phyloP scores from a whole-genome alignment of 1,140 invertebrate genomes.

The Brachionus sp. region DNA sequence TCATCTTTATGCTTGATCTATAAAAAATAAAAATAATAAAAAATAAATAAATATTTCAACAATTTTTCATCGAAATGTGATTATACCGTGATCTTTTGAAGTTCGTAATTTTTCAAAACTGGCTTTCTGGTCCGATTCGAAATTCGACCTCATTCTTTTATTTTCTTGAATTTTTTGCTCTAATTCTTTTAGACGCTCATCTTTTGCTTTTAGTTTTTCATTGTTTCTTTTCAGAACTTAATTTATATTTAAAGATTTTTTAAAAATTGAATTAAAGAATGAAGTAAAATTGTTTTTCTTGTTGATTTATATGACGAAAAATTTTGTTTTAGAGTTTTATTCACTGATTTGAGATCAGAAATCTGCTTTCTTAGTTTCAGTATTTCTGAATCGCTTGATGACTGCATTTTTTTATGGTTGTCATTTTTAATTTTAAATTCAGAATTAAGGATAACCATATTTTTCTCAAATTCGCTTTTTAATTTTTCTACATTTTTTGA shows the following conservation, averaged over 20 bases:
- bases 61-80: not conserved
- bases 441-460: not conserved
- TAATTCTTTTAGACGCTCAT: not conserved
- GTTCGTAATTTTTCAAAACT: not conserved
- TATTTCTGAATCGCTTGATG: too few relatives aligned
- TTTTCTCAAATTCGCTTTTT: not conserved
- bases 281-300: too few relatives aligned
- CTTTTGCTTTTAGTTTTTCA: not conserved
- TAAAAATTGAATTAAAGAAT: too few relatives aligned
- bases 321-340: too few relatives aligned
- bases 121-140: not conserved
- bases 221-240: not conserved
- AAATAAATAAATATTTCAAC: not conserved
- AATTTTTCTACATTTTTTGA: not conserved
- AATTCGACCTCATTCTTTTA: not conserved
- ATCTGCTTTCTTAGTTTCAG: too few relatives aligned
- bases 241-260: not conserved
- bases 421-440: too few relatives aligned
- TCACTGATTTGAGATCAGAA: not conserved
- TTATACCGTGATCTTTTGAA: not conserved
- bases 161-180: not conserved
- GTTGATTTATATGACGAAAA: too few relatives aligned
- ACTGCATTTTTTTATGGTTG: too few relatives aligned
- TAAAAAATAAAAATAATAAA: not conserved
- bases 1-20: not conserved